Percentiles rank a stretch among this genome's conserved stretches.
Evolutionary conservation across 1,140 invertebrate species (phyloP).

Genomic region (Drosophila tropicalis): DNA sequence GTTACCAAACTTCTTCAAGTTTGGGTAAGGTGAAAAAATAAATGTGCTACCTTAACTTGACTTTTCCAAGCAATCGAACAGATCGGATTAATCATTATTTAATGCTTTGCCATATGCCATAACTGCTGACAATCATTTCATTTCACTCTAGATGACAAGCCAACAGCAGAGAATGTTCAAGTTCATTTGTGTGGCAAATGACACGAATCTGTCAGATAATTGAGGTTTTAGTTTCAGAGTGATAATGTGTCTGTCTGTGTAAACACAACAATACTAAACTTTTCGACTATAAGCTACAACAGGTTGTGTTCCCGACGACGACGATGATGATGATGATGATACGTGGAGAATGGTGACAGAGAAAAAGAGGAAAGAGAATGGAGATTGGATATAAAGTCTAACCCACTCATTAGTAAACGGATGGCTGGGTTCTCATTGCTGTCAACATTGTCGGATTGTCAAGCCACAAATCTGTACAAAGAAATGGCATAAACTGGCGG

Average conservation of each 20-base stretch:
- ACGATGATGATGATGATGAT: too few relatives aligned
- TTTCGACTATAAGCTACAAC: neutral
- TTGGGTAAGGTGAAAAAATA: too few relatives aligned
- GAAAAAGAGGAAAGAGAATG: neutral
- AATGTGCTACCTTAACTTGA: too few relatives aligned
- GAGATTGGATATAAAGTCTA: neutral
- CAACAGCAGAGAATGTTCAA: slow-evolving; percentile 3
- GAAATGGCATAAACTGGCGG: slow-evolving; percentile 58
- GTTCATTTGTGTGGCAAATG: slow-evolving; percentile 6
- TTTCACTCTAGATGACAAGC: too few relatives aligned
- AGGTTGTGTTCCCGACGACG: neutral
- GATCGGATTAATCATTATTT: too few relatives aligned
- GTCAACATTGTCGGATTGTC: slow-evolving; percentile 35
- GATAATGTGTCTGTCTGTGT: neutral
- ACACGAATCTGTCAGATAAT: slow-evolving; percentile 9
- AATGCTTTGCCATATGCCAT: too few relatives aligned
- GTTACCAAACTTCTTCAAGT: too few relatives aligned
- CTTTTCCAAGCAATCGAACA: too few relatives aligned
- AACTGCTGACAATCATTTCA: too few relatives aligned
- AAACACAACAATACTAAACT: slow-evolving; percentile 1
- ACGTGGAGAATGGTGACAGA: neutral
- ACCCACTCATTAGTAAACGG: slow-evolving; percentile 48
- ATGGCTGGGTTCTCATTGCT: slow-evolving; percentile 17
- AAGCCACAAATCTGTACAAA: slow-evolving; percentile 56
- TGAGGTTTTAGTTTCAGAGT: slow-evolving; percentile 10